Percentiles rank a stretch among this genome's conserved stretches.
phyloP scores from a whole-genome alignment of 2,113 vertebrate species.

The Chamaea fasciata region DNA sequence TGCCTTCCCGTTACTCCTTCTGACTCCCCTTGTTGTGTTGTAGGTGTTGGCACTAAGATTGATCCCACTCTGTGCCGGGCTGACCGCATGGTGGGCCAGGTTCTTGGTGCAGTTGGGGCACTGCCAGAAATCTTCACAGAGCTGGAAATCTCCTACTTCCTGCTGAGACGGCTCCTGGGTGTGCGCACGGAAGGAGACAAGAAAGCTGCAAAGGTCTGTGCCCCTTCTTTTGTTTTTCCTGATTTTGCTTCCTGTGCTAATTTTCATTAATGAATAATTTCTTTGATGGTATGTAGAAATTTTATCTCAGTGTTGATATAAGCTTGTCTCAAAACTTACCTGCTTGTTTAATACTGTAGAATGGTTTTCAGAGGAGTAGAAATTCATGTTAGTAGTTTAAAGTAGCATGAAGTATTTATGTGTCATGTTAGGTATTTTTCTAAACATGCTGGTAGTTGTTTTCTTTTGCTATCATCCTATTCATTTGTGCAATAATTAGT shows the following conservation, averaged over 20 bases:
- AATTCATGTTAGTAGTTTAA: background rate
- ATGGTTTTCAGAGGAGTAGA: background rate
- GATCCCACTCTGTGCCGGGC: slow-evolving; percentile 96
- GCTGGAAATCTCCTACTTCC: slow-evolving; percentile 96
- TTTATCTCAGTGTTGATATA: background rate
- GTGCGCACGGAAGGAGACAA: slow-evolving; percentile 98
- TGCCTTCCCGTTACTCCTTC: background rate
- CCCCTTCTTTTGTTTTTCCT: background rate
- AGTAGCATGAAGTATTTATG: background rate
- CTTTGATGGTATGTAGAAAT: background rate
- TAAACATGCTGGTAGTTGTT: background rate
- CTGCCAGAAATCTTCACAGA: slow-evolving; percentile 98
- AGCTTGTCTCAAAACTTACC: background rate
- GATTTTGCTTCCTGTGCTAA: background rate
- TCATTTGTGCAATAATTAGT: background rate
- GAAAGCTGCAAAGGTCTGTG: slow-evolving; percentile 92
- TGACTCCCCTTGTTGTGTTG: background rate
- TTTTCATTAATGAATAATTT: background rate
- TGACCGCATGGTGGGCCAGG: slow-evolving; percentile 97
- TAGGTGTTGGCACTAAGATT: slow-evolving; percentile 97
- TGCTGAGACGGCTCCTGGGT: slow-evolving; percentile 89
- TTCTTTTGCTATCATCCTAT: background rate
- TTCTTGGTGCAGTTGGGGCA: slow-evolving; percentile 93
- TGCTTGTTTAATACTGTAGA: background rate
- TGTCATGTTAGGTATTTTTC: background rate